Evolutionary conservation across 92 coral and sea anemone genomes (phyloP).

Genomic region (Phenganax subtilis): DNA sequence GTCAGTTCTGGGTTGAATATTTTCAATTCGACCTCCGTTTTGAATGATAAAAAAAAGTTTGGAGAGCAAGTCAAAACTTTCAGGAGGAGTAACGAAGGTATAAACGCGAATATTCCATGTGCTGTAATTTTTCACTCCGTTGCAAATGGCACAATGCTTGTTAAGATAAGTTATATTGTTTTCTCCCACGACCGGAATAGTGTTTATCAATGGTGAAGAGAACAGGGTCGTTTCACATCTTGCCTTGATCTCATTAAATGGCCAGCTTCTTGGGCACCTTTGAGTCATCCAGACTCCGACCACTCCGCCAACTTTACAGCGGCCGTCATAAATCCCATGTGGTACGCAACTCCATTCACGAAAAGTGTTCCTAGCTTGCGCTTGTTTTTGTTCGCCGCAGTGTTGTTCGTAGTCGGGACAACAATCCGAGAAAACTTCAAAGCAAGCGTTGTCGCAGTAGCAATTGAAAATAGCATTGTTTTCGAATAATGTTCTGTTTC

Average conservation of each 20-base stretch:
- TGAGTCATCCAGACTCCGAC: not conserved
- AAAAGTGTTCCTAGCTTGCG: not conserved
- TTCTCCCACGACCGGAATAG: not conserved
- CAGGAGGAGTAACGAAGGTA: not conserved
- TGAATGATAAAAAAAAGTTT: not conserved
- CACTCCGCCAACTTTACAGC: not conserved
- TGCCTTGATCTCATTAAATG: not conserved
- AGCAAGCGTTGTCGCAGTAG: slow-evolving; percentile 3
- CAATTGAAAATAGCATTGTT: not conserved
- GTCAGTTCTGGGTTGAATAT: not conserved
- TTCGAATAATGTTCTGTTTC: too few species aligned
- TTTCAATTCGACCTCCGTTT: not conserved
- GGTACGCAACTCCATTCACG: not conserved
- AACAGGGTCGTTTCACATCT: not conserved
- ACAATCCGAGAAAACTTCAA: slow-evolving; percentile 7
- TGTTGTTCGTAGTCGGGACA: not conserved
- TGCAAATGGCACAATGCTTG: not conserved
- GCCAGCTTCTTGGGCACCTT: not conserved
- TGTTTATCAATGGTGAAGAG: not conserved
- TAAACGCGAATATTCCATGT: not conserved
- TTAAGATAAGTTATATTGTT: not conserved
- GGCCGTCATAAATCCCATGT: too few species aligned
- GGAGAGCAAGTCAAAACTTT: not conserved
- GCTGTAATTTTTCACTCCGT: not conserved
- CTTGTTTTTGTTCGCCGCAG: not conserved